Conservation (phyloP, 2,113 vertebrate species). For the Macroglossus sobrinus region DNA sequence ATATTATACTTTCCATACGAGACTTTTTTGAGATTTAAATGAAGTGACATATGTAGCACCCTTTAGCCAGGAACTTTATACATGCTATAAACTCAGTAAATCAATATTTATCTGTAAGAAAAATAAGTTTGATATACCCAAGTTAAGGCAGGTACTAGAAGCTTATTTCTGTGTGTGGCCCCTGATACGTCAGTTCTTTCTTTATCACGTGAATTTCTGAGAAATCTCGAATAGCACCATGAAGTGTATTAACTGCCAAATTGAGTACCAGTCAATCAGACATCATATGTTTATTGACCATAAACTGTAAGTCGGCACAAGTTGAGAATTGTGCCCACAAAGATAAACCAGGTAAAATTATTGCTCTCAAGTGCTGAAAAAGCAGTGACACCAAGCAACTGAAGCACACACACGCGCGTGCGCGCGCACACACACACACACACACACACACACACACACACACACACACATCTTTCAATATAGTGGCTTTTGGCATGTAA, state of each 20-base stretch:
- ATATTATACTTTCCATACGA: slow-evolving; percentile 6
- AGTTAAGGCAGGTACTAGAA: not conserved
- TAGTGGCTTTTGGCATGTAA: not conserved
- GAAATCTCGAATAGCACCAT: not conserved
- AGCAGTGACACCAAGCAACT: not conserved
- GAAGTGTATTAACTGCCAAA: not conserved
- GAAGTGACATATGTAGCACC: not conserved
- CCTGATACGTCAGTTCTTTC: not conserved
- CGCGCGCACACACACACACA: not conserved
- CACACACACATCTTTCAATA: not conserved
- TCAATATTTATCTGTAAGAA: not conserved
- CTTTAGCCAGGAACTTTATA: not conserved
- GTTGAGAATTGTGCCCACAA: not conserved
- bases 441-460: too few species aligned
- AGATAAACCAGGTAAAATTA: not conserved
- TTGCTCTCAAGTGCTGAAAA: not conserved
- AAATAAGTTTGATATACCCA: not conserved
- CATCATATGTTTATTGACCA: not conserved
- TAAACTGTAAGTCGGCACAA: not conserved
- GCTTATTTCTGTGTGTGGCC: not conserved
- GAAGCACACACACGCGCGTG: not conserved
- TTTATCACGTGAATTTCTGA: not conserved
- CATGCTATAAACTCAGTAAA: not conserved
- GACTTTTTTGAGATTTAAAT: slow-evolving; percentile 12
- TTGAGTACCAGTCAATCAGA: not conserved